Conservation (phyloP, 2,888 invertebrate genomes). For the Philaethria dido region DNA sequence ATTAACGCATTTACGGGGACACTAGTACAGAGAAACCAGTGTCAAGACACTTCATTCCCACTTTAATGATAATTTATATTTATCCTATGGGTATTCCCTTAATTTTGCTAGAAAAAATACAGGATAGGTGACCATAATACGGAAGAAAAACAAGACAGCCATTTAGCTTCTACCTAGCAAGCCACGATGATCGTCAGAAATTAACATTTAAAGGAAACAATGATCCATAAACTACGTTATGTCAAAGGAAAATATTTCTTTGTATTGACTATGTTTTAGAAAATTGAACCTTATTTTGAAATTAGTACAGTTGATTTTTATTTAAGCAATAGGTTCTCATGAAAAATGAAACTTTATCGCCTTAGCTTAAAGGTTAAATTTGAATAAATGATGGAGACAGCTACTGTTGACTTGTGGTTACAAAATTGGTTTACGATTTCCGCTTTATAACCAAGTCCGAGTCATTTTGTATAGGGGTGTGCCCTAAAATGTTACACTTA, state of each 20-base stretch:
- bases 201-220: constrained; percentile 55
- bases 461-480: constrained; percentile 1
- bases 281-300: constrained; percentile 34
- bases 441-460: constrained; percentile 60
- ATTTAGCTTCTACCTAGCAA: not conserved
- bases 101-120: too few species aligned
- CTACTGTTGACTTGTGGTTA: constrained; percentile 72
- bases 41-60: too few species aligned
- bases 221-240: constrained; percentile 67
- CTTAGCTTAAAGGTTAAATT: not conserved
- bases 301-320: constrained; percentile 45
- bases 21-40: too few species aligned
- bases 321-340: constrained; percentile 26
- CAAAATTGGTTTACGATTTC: constrained; percentile 74
- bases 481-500: not conserved
- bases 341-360: not conserved
- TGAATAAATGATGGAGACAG: constrained; percentile 53
- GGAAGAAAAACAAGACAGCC: too few species aligned
- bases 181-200: not conserved
- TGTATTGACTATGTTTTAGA: constrained; percentile 24
- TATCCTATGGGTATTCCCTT: too few species aligned
- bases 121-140: too few species aligned
- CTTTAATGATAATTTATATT: too few species aligned
- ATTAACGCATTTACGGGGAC: too few species aligned
- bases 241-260: constrained; percentile 58